These are phyloP conservation scores for Microchrysa polita DNA, from an alignment of 2,888 invertebrate species.

Conservation along the genomic window DNA sequence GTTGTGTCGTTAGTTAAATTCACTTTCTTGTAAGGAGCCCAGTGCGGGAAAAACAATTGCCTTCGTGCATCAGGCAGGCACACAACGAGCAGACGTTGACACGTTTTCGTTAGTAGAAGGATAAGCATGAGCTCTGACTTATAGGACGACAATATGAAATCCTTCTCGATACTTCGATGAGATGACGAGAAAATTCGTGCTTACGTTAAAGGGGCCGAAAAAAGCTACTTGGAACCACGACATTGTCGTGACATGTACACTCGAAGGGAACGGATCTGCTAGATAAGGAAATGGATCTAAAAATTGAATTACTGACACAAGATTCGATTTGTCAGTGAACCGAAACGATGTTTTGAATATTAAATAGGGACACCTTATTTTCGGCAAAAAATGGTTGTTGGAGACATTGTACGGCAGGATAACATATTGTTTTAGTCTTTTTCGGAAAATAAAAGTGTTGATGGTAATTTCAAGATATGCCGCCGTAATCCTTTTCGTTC, in stretches of 20 bases:
- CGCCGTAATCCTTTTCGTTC: too few relatives aligned
- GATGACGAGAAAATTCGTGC: constrained; percentile 14
- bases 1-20: too few relatives aligned
- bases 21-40: constrained; percentile 12
- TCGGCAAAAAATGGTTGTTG: neutral
- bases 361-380: constrained; percentile 47
- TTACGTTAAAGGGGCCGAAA: neutral
- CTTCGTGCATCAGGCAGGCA: neutral
- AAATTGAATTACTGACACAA: constrained; percentile 53
- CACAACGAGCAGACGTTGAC: neutral
- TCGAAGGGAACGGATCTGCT: neutral
- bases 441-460: too few relatives aligned
- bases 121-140: neutral
- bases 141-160: constrained; percentile 1
- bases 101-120: neutral
- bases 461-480: too few relatives aligned
- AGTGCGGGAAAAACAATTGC: neutral
- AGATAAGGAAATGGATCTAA: constrained; percentile 24
- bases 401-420: too few relatives aligned
- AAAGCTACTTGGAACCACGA: neutral
- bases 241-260: constrained; percentile 20
- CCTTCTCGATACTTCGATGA: neutral
- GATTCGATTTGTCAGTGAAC: constrained; percentile 54
- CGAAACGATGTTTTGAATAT: constrained; percentile 51
- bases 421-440: too few relatives aligned